Evolutionary conservation across 2,113 vertebrate genomes (phyloP), one percentile per base, ranked within the genome.

Genomic region (Syngnathus floridae): DNA sequence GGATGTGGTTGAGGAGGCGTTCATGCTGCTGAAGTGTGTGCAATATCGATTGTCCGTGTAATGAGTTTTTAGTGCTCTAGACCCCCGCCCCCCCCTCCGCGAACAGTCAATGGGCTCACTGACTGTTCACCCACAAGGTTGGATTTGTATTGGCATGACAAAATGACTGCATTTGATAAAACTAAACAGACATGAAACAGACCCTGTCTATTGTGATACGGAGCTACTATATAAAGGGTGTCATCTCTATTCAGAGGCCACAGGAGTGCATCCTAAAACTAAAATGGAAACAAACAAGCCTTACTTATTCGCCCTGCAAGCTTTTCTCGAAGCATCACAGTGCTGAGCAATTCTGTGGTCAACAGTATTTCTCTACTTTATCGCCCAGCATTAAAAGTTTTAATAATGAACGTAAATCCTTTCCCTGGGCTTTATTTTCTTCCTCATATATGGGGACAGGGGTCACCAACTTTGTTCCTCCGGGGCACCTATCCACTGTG

Each of bases 11-110:
- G 16, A 31, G 26, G 46, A 59, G 67, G 51, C 67, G 37, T 60
- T 69, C 74, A 66, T 51, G 70, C 70, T 69, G 72, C 75, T 81
- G 73, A 78, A 88, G 82, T 85, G 81, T 77, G 80, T 75, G 82
- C 74, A 80, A 74, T 87, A 90, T 88, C 81, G 82, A 89, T 87
- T 81, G 84, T 85, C 81, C 86, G 83, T 87, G 87, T 88, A 87
- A 88, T 88, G 79, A 87, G 82, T 84, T 86, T 88, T 87, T 86
- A 87, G 84, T 85, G 84, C 22, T n/a, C 26, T 31, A 31, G 26
- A 31, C 26, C 26, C 26, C 26, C 26, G 26, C 26, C 22, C 75
- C 83, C 84, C 83, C 81, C 81, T 82, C 75, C 79, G 75, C 77
- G 2, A 31, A 31, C 26, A 31, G 2, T 31, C 26, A 31, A 31